phyloP scores from a whole-genome alignment of 2,113 vertebrate genomes.

The Hassar affinis region DNA sequence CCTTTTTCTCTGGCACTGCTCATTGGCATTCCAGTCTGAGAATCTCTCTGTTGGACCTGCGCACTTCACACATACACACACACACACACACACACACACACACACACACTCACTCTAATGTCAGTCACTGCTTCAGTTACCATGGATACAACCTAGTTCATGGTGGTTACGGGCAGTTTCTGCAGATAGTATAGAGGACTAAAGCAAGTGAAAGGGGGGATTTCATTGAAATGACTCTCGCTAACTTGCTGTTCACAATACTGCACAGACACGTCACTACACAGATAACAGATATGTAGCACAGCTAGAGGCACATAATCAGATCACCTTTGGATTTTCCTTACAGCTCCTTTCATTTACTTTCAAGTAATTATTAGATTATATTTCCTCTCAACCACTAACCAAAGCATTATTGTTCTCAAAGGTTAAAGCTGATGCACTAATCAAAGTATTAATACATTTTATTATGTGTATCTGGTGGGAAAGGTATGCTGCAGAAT shows the following conservation, averaged over 20 bases:
- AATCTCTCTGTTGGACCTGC: conserved; percentile 57
- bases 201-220: conserved; percentile 51
- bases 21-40: conserved; percentile 58
- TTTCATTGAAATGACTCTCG: conserved; percentile 30
- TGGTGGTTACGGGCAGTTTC: conserved; percentile 57
- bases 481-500: too few relatives aligned
- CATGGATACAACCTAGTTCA: conserved; percentile 82
- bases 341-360: background rate
- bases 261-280: background rate
- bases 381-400: too few relatives aligned
- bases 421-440: too few relatives aligned
- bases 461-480: too few relatives aligned
- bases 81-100: conserved; percentile 54
- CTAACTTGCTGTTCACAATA: background rate
- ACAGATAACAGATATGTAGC: background rate
- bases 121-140: conserved; percentile 71
- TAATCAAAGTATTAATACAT: too few relatives aligned
- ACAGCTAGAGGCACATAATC: background rate
- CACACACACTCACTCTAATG: conserved; percentile 60
- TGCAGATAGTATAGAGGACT: conserved; percentile 56
- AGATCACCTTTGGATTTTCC: background rate
- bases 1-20: conserved; percentile 26
- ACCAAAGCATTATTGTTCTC: too few relatives aligned
- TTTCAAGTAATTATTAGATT: too few relatives aligned
- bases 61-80: conserved; percentile 52